These are phyloP conservation scores for Platerodrilus igneus DNA, from an alignment of 2,888 invertebrate genomes.

Conservation along the genomic window DNA sequence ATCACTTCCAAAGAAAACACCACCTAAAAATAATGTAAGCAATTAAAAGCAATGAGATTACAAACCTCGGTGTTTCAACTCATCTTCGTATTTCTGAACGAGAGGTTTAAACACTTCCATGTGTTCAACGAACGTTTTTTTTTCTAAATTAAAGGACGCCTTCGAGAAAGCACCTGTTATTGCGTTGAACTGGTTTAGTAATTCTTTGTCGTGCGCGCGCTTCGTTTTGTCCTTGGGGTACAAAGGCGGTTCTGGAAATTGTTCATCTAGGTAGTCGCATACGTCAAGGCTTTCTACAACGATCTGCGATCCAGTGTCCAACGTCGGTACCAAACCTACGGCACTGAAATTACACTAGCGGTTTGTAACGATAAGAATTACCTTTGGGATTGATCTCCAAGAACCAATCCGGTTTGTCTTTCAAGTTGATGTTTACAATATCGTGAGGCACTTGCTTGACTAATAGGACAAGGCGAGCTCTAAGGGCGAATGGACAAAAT, in stretches of 20 bases:
- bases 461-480: constrained; percentile 66
- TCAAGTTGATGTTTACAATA: constrained; percentile 66
- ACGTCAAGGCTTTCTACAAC: constrained; percentile 53
- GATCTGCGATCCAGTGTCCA: constrained; percentile 47
- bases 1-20: constrained; percentile 11
- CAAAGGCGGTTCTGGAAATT: constrained; percentile 50
- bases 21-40: constrained; percentile 4
- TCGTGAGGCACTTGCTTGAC: constrained; percentile 74
- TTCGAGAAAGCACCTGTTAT: not conserved
- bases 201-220: constrained; percentile 35
- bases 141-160: constrained; percentile 1
- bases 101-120: not conserved
- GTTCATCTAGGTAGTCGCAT: constrained; percentile 54
- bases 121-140: not conserved
- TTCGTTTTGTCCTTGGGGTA: constrained; percentile 47
- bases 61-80: constrained; percentile 1
- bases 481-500: constrained; percentile 78
- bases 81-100: not conserved
- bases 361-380: constrained; percentile 42
- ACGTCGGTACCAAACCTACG: constrained; percentile 51
- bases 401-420: constrained; percentile 79
- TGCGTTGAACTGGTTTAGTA: constrained; percentile 36
- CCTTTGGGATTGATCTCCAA: constrained; percentile 56
- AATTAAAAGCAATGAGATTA: not conserved
- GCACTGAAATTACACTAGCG: too few species aligned